Evolutionary conservation across 2,888 invertebrate genomes (phyloP), one percentile per base, ranked within the genome.

Genomic region (Cordilura impudica): DNA sequence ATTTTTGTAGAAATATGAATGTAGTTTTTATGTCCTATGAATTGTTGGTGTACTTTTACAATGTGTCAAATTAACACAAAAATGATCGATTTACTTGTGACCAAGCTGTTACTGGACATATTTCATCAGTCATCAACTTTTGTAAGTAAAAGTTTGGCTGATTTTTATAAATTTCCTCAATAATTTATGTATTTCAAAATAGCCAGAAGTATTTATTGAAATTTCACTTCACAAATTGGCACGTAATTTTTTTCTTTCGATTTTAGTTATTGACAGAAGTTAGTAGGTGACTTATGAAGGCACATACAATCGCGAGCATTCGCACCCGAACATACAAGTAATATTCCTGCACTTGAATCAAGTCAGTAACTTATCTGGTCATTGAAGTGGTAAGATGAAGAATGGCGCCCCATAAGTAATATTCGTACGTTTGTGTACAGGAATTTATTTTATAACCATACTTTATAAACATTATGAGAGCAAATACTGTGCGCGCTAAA

Each of bases 181-280:
- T 74, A 61, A 70, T 66, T 70, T 74, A 70, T 70, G 60, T 65
- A 70, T 74, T 74, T 47, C 53, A 60, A 73, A 70, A 74, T 70
- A 70, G 74, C 78, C 74, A 78, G 73, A 74, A 56, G 61, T 75
- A 71, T 61, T 71, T 75, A 79, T 71, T 71, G 60, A 51, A 74
- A 79, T 79, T 74, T 74, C 78, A 54, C 74, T 74, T 79, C 70
- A 71, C 70, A 74, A 74, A 65, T 79, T 71, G 73, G 73, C 69
- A 70, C 73, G 69, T 78, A 45, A 12, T 60, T 66, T 70, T 54
- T 14, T 12, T 45, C 2, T 53, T 60, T 56, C 12, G 2, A 23
- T 63, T 58, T 51, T 31, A 19, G 18, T 35, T 66, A 60, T 60
- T 72, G 66, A 60, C 66, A 70, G 54, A 23, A 58, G 49, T 67